phyloP scores from a whole-genome alignment of 1,140 invertebrate species.

The Latrodectus geometricus region DNA sequence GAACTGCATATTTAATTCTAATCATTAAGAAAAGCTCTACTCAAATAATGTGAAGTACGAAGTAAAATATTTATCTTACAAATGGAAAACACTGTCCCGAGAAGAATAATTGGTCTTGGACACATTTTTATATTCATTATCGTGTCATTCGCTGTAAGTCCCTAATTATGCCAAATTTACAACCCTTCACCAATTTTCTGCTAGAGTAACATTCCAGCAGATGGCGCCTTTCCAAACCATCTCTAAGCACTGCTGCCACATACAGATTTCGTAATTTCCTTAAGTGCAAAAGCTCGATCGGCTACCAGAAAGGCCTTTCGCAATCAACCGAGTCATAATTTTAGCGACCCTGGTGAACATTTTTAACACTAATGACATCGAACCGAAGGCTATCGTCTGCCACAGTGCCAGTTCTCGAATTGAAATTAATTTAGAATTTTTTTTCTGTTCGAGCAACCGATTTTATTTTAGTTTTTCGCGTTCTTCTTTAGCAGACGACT shows the following conservation, averaged over 20 bases:
- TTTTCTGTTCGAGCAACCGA: slow-evolving; percentile 10
- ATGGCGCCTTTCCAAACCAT: slow-evolving; percentile 40
- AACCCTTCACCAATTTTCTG: not conserved
- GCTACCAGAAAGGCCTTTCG: not conserved
- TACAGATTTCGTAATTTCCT: slow-evolving; percentile 36
- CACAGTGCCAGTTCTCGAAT: not conserved
- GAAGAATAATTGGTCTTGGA: no score
- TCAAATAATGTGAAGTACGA: no score
- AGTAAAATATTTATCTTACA: no score
- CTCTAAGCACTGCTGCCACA: slow-evolving; percentile 35
- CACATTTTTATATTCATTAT: no score
- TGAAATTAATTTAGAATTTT: slow-evolving; percentile 44
- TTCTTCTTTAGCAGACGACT: not conserved
- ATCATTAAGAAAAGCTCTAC: no score
- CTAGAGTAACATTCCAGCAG: slow-evolving; percentile 17
- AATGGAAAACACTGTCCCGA: no score
- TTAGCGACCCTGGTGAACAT: slow-evolving; percentile 28
- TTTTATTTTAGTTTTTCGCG: not conserved
- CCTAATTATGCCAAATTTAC: slow-evolving; percentile 10
- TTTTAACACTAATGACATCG: slow-evolving; percentile 51
- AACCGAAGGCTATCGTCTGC: slow-evolving; percentile 6
- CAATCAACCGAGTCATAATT: slow-evolving; percentile 45
- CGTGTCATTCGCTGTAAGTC: no score
- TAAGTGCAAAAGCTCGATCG: slow-evolving; percentile 13
- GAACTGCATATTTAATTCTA: no score